These are phyloP conservation scores for Colius striatus DNA, from an alignment of 2,113 vertebrate genomes.

Conservation along the genomic window DNA sequence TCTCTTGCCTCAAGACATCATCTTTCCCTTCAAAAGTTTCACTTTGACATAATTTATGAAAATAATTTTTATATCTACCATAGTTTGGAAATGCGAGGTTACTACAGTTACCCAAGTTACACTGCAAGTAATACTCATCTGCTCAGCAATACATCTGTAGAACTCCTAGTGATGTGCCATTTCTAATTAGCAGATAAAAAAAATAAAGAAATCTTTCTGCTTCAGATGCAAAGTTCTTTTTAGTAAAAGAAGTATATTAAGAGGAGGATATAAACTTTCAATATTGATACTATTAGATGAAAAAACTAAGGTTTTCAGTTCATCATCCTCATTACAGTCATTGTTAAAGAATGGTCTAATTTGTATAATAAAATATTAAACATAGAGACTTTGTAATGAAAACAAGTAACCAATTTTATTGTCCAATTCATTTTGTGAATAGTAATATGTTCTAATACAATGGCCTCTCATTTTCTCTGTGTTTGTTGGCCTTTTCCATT, in stretches of 20 bases:
- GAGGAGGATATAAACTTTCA: background rate
- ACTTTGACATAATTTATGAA: background rate
- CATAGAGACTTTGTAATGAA: background rate
- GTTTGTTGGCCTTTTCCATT: rapidly evolving
- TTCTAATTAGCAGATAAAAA: background rate
- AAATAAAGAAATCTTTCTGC: background rate
- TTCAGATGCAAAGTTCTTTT: background rate
- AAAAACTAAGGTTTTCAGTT: background rate
- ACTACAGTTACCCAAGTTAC: background rate
- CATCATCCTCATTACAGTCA: background rate
- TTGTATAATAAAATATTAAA: background rate
- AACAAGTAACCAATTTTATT: background rate
- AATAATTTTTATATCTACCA: background rate
- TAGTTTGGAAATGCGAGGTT: background rate
- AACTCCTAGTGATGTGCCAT: background rate
- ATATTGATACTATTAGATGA: background rate
- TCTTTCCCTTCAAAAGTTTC: background rate
- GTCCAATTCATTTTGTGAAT: background rate
- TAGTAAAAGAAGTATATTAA: background rate
- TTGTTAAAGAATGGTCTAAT: background rate
- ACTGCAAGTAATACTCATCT: background rate
- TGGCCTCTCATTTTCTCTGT: background rate
- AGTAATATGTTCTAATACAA: background rate
- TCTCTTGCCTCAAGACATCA: background rate
- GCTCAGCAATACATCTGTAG: background rate